A percentile compares a stretch with the other conserved stretches of the same genome.
Evolutionary conservation across 2,888 invertebrate species (phyloP).

Genomic region (Plemyria rubiginata): DNA sequence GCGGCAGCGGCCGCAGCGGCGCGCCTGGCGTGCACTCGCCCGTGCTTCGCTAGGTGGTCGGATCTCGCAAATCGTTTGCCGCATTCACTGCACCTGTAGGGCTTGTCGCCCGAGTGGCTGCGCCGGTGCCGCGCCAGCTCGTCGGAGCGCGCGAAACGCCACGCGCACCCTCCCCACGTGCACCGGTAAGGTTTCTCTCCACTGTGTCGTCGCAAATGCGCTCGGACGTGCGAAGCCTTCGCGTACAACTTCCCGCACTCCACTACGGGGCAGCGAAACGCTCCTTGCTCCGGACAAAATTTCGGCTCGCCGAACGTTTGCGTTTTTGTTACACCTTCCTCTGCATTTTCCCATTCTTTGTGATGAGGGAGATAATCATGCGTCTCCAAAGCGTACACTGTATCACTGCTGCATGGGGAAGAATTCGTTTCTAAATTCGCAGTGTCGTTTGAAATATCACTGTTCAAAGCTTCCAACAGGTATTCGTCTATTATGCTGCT

Average conservation of each 20-base stretch:
- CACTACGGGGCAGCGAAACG: slow-evolving; percentile 88
- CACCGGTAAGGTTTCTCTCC: slow-evolving; percentile 92
- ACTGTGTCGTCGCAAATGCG: slow-evolving; percentile 93
- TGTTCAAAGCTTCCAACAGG: slow-evolving; percentile 67
- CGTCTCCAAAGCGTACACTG: slow-evolving; percentile 57
- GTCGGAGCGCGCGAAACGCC: slow-evolving; percentile 97
- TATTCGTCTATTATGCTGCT: slow-evolving; percentile 74
- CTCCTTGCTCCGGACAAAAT: slow-evolving; percentile 79
- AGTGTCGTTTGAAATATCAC: slow-evolving; percentile 64
- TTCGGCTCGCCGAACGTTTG: slow-evolving; percentile 73
- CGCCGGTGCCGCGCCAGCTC: slow-evolving; percentile 96
- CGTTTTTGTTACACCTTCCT: slow-evolving; percentile 53
- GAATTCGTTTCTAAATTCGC: slow-evolving; percentile 58
- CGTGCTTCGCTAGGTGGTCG: slow-evolving; percentile 97
- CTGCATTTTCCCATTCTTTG: slow-evolving; percentile 48
- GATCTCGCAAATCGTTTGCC: slow-evolving; percentile 96
- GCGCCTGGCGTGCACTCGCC: slow-evolving; percentile 91
- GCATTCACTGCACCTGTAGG: slow-evolving; percentile 95
- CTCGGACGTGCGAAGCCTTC: slow-evolving; percentile 95
- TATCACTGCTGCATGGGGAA: slow-evolving; percentile 53
- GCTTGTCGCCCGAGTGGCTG: slow-evolving; percentile 98
- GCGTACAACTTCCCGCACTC: slow-evolving; percentile 93
- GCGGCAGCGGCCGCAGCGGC: slow-evolving; percentile 70
- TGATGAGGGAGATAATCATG: slow-evolving; percentile 53
- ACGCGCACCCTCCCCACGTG: slow-evolving; percentile 92